phyloP scores from a whole-genome alignment of 2,113 vertebrate genomes.

The Pseudorhombus dupliciocellatus region DNA sequence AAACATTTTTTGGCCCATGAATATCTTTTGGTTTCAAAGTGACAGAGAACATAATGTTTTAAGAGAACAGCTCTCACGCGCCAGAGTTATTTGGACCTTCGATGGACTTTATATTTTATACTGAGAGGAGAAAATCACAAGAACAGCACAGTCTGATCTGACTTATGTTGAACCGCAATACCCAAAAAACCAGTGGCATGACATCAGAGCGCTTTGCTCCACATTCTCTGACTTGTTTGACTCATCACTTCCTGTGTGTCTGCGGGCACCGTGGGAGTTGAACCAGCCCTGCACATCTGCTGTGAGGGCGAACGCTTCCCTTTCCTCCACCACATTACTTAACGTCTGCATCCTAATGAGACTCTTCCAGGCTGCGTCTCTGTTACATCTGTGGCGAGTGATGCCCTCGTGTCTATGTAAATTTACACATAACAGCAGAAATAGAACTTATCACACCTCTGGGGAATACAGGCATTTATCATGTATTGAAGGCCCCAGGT shows the following conservation, averaged over 20 bases:
- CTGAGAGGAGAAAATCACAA: slow-evolving; percentile 14
- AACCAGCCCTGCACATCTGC: background rate
- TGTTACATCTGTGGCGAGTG: background rate
- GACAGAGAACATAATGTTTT: slow-evolving; percentile 39
- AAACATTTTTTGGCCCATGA: slow-evolving; percentile 46
- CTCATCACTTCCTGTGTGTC: background rate
- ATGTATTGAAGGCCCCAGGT: too few species aligned
- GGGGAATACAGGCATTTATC: too few species aligned
- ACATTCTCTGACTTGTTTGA: background rate
- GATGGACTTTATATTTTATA: slow-evolving; percentile 13
- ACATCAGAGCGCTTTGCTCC: background rate
- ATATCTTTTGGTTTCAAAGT: slow-evolving; percentile 49
- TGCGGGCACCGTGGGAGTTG: too few species aligned
- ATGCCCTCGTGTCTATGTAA: too few species aligned
- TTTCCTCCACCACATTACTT: background rate
- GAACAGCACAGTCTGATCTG: background rate
- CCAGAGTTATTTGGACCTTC: slow-evolving; percentile 33
- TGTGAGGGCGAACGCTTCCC: background rate
- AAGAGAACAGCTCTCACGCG: slow-evolving; percentile 31
- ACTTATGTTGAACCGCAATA: background rate
- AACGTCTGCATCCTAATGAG: background rate
- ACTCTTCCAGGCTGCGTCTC: background rate
- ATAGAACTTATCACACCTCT: too few species aligned
- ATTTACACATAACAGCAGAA: background rate
- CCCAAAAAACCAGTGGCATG: background rate